Evolutionary conservation across 2,797 vertebrate species (phyloP), one percentile per base, ranked within the genome.

Genomic region (Muraenolepis orangiensis): DNA sequence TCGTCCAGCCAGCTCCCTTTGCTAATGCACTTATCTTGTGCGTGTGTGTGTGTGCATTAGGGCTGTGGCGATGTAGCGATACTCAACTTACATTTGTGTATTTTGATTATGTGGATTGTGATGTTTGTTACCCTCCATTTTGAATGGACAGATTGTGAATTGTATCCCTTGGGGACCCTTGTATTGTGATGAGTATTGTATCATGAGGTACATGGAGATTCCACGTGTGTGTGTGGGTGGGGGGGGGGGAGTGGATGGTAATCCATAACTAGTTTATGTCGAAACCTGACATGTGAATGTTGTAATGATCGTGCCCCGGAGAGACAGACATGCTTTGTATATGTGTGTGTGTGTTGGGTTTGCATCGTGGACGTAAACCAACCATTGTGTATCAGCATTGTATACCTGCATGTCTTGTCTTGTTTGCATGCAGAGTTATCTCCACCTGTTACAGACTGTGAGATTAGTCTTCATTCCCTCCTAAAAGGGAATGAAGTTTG

Each of bases 21-120:
- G 81, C 85, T 93, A 91, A 91, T 90, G 88, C 86, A 84, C 88
- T 89, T 90, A 87, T 91, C 85, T 88, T 31, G 67, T 20, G 13
- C 6, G 16, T 40, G 38, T 40, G 38, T 57, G 18, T 57, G 20
- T 23, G 46, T 57, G 46, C n/a, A n/a, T n/a, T n/a, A n/a, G n/a
- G n/a, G n/a, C n/a, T n/a, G n/a, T n/a, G n/a, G n/a, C n/a, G n/a
- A n/a, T n/a, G n/a, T n/a, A n/a, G n/a, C n/a, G n/a, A n/a, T n/a
- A n/a, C n/a, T n/a, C n/a, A n/a, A n/a, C n/a, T n/a, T n/a, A n/a
- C n/a, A n/a, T n/a, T n/a, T 23, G 18, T 57, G 46, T 57, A n/a
- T 57, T 57, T 2, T 36, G 34, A 4, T 4, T 36, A 36, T 36
- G 34, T 36, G 34, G 4, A 36, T 36, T n/a, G n/a, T n/a, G n/a